Evolutionary conservation across 2,888 invertebrate species (phyloP).

Genomic region (Drosophila koepferae): DNA sequence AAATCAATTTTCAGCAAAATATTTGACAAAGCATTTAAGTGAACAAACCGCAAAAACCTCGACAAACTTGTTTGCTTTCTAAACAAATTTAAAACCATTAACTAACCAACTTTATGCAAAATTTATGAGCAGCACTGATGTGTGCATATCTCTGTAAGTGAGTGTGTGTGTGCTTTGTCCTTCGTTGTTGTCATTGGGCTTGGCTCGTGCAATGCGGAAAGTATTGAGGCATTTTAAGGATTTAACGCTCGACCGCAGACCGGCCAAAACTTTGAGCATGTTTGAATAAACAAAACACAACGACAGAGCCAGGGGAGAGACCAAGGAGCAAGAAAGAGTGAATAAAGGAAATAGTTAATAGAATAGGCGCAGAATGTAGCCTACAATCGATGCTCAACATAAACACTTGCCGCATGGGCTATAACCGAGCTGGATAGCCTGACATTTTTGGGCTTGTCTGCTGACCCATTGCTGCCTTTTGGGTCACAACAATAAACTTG

Average conservation of each 20-base stretch:
- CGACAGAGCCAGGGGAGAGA: neutral
- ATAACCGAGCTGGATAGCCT: slow-evolving; percentile 6
- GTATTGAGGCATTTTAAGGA: slow-evolving; percentile 75
- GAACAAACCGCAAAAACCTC: slow-evolving; percentile 38
- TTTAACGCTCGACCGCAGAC: slow-evolving; percentile 67
- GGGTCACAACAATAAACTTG: slow-evolving; percentile 66
- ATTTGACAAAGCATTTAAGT: slow-evolving; percentile 45
- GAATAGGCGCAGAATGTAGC: slow-evolving; percentile 2
- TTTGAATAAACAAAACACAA: slow-evolving; percentile 69
- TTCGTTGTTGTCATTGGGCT: slow-evolving; percentile 40
- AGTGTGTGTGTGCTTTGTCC: slow-evolving; percentile 22
- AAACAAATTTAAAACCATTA: slow-evolving; percentile 76
- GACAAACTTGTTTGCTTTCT: slow-evolving; percentile 30
- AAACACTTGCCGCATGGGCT: slow-evolving; percentile 26
- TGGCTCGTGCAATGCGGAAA: slow-evolving; percentile 41
- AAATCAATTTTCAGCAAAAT: slow-evolving; percentile 38
- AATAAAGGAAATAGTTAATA: slow-evolving; percentile 13
- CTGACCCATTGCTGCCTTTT: slow-evolving; percentile 53
- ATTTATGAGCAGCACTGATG: slow-evolving; percentile 60
- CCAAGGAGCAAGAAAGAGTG: neutral
- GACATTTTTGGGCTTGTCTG: slow-evolving; percentile 21
- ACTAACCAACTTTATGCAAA: slow-evolving; percentile 61
- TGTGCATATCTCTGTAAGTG: neutral
- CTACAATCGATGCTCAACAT: slow-evolving; percentile 43
- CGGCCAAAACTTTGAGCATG: slow-evolving; percentile 45